Evolutionary conservation across 2,113 vertebrate species (phyloP), one percentile per base, ranked within the genome.

Genomic region (Tringa solitaria): DNA sequence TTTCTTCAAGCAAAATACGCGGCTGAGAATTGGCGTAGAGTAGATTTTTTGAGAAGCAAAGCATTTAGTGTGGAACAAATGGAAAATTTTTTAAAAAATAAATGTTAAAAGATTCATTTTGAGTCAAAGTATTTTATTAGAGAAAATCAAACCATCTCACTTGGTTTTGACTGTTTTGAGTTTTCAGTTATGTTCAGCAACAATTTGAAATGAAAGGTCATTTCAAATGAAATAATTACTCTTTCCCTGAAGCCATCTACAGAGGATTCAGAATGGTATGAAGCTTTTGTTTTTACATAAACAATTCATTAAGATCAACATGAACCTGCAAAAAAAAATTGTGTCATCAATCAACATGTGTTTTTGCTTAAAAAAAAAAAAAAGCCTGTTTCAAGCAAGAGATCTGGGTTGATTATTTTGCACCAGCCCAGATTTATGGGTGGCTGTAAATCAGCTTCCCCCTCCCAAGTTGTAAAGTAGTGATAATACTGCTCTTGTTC

Each of bases 211-310:
- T 51, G 83, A 89, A 95, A 95, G 83, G 83, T 86, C 83, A 86
- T 95, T 87, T 87, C 24, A 63, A 68, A 70, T 83, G 75, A 60
- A 95, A 51, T 94, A 94, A 97, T 93, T 63, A 24, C 61, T 69
- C 35, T 87, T 90, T 48, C 92, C 96, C 92, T 3, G 88, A 35
- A 97, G 88, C 82, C 82, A 85, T 85, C 53, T 51, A 28, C 45
- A 69, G 70, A 85, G 61, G 94, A 79, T 76, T 83, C 84, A 61
- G 88, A 76, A 46, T 76, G 94, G 75, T 85, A 93, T 90, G 92
- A 92, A 97, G 88, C 90, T 95, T 95, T 97, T 97, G 95, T 97
- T 96, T 95, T 94, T 95, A 56, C 72, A 88, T 96, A 94, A 97
- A 97, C 95, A 97, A 85, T 93, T 97, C 88, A 90, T 96, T 97